Conservation (phyloP, 2,797 vertebrate species). For the Xyrichtys novacula region DNA sequence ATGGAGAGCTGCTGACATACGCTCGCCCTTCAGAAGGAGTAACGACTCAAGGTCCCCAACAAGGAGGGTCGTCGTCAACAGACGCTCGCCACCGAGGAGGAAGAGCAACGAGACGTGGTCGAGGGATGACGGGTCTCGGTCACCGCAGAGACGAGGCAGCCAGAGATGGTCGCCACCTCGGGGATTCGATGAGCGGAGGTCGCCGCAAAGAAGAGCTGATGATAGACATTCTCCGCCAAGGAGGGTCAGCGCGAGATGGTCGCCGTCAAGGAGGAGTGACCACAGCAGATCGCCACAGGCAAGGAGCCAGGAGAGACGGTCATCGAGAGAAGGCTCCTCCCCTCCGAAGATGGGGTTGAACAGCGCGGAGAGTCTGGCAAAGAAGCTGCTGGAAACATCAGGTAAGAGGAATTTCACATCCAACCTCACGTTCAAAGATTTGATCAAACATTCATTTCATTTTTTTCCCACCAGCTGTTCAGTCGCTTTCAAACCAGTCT, state of each 20-base stretch:
- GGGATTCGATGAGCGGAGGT: neutral
- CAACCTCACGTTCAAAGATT: neutral
- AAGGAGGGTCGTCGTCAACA: neutral
- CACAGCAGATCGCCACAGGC: neutral
- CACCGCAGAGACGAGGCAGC: neutral
- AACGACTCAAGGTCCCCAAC: neutral
- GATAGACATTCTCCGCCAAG: neutral
- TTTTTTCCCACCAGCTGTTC: conserved; percentile 46
- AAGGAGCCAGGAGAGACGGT: neutral
- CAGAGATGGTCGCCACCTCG: neutral
- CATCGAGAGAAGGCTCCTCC: neutral
- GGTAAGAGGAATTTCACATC: conserved; percentile 67
- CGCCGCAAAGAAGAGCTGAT: neutral
- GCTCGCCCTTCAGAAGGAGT: neutral
- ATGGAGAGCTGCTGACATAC: conserved; percentile 5
- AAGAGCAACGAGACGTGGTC: neutral
- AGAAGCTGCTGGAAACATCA: conserved; percentile 78
- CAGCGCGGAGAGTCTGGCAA: conserved; percentile 73
- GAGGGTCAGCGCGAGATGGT: neutral
- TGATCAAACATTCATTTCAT: rapidly evolving
- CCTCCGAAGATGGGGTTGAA: conserved; percentile 16
- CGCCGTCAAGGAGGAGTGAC: neutral
- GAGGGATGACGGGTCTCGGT: too few relatives aligned
- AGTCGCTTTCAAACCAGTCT: conserved; percentile 57
- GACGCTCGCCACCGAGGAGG: neutral